phyloP scores from a whole-genome alignment of 2,888 invertebrate species.

The Tuta absoluta region DNA sequence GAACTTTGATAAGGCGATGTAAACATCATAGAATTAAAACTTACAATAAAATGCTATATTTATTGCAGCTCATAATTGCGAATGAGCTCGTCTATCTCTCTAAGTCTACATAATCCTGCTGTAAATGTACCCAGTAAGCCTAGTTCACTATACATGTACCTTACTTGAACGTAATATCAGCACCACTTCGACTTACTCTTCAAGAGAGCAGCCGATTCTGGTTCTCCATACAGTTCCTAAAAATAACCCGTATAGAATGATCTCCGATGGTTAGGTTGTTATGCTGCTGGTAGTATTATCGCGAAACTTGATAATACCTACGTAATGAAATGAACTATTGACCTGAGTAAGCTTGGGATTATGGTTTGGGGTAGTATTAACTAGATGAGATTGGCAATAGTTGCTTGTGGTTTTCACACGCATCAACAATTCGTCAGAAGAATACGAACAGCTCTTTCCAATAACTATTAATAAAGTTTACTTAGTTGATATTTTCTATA shows the following conservation, averaged over 20 bases:
- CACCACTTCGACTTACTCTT: no score
- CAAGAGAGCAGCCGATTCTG: no score
- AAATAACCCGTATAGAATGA: no score
- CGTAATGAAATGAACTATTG: background rate
- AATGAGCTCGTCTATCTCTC: background rate
- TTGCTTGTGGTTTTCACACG: background rate
- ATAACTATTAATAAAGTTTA: no score
- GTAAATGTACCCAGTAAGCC: background rate
- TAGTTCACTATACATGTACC: no score
- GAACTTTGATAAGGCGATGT: no score
- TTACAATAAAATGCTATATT: background rate
- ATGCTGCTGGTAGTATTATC: background rate
- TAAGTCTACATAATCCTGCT: slow-evolving; percentile 7
- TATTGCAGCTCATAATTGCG: background rate
- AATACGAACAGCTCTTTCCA: no score
- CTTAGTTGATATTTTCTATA: no score
- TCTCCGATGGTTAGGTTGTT: no score
- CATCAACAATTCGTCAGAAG: background rate
- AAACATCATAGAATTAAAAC: no score
- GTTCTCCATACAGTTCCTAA: no score
- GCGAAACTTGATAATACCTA: background rate
- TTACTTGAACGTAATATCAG: no score
- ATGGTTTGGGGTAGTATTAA: background rate
- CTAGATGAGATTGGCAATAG: background rate
- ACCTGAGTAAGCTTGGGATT: background rate